Percentiles rank a stretch among this genome's conserved stretches.
phyloP scores from a whole-genome alignment of 1,140 invertebrate species.

The Drosophila kohkoa region DNA sequence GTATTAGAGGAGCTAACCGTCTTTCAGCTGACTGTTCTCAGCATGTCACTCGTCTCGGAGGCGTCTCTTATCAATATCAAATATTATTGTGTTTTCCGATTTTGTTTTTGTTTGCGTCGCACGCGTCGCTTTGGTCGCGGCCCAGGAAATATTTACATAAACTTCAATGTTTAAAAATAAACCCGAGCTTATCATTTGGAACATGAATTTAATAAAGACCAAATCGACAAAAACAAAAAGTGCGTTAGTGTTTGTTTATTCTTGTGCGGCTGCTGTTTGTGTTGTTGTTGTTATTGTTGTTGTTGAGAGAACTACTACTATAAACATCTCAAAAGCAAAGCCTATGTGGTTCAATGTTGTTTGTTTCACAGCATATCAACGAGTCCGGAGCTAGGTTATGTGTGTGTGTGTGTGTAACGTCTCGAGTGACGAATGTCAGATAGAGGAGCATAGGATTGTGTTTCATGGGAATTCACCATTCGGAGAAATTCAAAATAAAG shows the following conservation, averaged over 20 bases:
- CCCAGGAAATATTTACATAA: slow-evolving; percentile 82
- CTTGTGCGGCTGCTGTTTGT: background rate
- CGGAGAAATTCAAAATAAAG: background rate
- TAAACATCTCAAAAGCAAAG: background rate
- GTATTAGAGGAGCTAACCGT: no score
- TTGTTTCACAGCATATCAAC: background rate
- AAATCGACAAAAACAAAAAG: slow-evolving; percentile 30
- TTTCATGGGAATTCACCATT: slow-evolving; percentile 25
- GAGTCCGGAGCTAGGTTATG: no score
- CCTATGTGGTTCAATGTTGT: slow-evolving; percentile 28
- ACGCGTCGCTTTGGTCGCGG: slow-evolving; percentile 16
- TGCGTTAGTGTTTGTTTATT: slow-evolving; percentile 14
- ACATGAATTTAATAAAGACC: slow-evolving; percentile 64
- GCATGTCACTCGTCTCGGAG: background rate
- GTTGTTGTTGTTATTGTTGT: background rate
- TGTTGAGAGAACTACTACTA: background rate
- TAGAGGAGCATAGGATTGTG: background rate
- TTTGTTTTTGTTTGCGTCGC: slow-evolving; percentile 62
- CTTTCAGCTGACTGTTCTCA: background rate
- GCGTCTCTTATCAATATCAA: slow-evolving; percentile 71
- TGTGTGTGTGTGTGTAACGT: background rate
- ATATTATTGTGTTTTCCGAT: slow-evolving; percentile 69
- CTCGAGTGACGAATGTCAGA: slow-evolving; percentile 1
- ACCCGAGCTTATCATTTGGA: slow-evolving; percentile 71
- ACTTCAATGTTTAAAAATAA: slow-evolving; percentile 83